Evolutionary conservation across 2,113 vertebrate species (phyloP), one percentile per base, ranked within the genome.

Genomic region (Cariama cristata): DNA sequence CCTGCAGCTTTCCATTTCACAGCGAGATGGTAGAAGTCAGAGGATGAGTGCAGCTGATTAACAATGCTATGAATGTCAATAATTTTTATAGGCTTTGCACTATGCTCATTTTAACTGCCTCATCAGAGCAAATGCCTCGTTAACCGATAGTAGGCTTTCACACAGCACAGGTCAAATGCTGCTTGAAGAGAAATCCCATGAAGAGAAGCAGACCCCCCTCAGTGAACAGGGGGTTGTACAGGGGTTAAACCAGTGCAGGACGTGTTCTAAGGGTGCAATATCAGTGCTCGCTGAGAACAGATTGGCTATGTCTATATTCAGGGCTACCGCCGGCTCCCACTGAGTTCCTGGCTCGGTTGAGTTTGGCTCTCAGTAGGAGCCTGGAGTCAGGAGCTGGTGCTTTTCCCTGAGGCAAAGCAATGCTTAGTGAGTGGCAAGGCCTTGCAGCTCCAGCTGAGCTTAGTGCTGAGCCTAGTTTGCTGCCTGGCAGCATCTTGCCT

Each of bases 361-460:
- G 52, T 75, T 92, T 83, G 87, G 30, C 22, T 84, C 63, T 24
- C 63, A 3, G 72, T 5, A 40, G 74, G 79, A 91, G 55, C 86
- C 74, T 86, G 81, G 77, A 81, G 93, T 69, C 69, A 53, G 53
- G 64, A 94, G 74, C 90, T 84, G 86, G 52, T 92, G 79, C 81
- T 86, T 44, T 67, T 62, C 10, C 2, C 75, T 10, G 77, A 67
- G 77, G 69, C 56, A 64, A 63, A 91, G 44, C 75, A 72, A 75
- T 2, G 12, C 71, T 55, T 32, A 4, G 49, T 44, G 68, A 77
- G 52, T 7, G 33, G 44, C 50, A 68, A 64, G 32, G 14, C 63
- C 72, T 42, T n/a, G 62, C 71, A 53, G 60, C 74, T 79, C 82
- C 74, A 19, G 74, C 62, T 49, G 62, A 45, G 62, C 87, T 67